phyloP scores from a whole-genome alignment of 2,888 invertebrate species.

The Spodoptera picta region DNA sequence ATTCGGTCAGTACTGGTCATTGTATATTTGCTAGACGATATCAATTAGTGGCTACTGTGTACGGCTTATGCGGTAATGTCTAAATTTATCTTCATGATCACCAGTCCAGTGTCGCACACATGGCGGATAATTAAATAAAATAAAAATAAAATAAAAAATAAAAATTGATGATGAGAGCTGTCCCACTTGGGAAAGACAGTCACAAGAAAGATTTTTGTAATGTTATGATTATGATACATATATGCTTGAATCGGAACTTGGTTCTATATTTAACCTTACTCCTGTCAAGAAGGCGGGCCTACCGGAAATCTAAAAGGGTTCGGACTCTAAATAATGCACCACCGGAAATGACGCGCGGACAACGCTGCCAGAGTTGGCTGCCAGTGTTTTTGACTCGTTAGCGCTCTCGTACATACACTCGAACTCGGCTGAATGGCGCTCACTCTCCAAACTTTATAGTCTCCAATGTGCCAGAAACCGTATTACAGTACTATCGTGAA shows the following conservation, averaged over 20 bases:
- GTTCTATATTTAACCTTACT: conserved; percentile 26
- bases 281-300: conserved; percentile 39
- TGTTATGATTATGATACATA: conserved; percentile 13
- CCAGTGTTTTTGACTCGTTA: conserved; percentile 63
- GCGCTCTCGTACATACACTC: conserved; percentile 38
- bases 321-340: conserved; percentile 64
- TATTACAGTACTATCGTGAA: conserved; percentile 43
- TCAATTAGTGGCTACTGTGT: conserved; percentile 51
- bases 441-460: conserved; percentile 56
- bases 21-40: conserved; percentile 47
- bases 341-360: conserved; percentile 72
- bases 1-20: conserved; percentile 21
- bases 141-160: no score
- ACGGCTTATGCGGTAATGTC: conserved; percentile 54
- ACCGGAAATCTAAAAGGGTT: conserved; percentile 68
- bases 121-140: conserved; percentile 51
- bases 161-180: conserved; percentile 48
- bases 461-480: conserved; percentile 49
- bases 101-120: conserved; percentile 46
- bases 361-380: conserved; percentile 56
- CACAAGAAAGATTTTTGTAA: no score
- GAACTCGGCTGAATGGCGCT: conserved; percentile 52
- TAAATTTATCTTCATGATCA: conserved; percentile 55
- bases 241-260: conserved; percentile 11
- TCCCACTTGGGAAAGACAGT: conserved; percentile 17